Evolutionary conservation across 2,797 vertebrate species (phyloP).

Genomic region (Linurgus olivaceus): DNA sequence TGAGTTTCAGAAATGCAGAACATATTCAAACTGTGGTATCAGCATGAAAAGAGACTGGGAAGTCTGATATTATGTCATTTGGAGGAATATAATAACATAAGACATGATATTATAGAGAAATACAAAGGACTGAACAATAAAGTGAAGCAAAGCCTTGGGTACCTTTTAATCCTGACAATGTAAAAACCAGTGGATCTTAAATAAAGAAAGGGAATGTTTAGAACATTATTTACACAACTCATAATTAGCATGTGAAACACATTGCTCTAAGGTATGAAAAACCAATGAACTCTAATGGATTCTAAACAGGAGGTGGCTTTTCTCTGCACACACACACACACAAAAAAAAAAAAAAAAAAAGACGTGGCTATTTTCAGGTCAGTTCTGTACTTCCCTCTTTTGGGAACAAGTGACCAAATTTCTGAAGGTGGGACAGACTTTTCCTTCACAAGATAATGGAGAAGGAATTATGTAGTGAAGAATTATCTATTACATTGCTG

Average conservation of each 20-base stretch:
- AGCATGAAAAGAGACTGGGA: not conserved
- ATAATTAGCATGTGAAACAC: conserved; percentile 13
- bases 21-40: not conserved
- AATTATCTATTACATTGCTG: not conserved
- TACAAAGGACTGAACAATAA: not conserved
- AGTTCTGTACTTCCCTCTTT: not conserved
- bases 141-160: not conserved
- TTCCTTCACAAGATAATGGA: not conserved
- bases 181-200: not conserved
- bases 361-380: not conserved
- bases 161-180: not conserved
- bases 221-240: conserved; percentile 9
- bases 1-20: not conserved
- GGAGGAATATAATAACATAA: not conserved
- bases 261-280: conserved; percentile 26
- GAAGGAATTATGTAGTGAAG: not conserved
- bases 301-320: not conserved
- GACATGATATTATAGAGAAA: not conserved
- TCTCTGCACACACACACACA: not conserved
- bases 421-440: not conserved
- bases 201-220: conserved; percentile 2
- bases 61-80: not conserved
- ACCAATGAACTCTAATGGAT: not conserved
- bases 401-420: not conserved
- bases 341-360: not conserved